Base-by-base conservation (phyloP, 2,888 invertebrate species). In the Quadroppia sp. region DNA sequence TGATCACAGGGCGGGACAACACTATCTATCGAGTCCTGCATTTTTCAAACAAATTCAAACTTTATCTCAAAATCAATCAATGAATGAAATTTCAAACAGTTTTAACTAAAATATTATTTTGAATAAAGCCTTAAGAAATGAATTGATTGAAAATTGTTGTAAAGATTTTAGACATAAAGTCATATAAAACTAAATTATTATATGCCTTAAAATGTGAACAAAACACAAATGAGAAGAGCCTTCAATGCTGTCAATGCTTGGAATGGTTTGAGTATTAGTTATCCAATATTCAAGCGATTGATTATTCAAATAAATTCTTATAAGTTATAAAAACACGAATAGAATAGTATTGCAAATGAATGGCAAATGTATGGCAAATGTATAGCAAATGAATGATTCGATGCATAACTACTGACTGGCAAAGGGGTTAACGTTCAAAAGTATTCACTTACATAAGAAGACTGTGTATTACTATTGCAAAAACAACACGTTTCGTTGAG, bases 391-490 rank as follows among this genome's bases (percentile, higher is more conserved):
- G 70, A 71, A 53, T 45, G 25, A 56, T 53, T 36, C n/a, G 72
- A 72, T 28, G 59, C 42, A 72, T 72, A 64, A 64, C 64, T n/a
- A 11, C 25, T 23, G 56, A 48, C 48, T 48, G 15, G 7, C 17
- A 48, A 17, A n/a, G 25, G 64, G 64, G 64, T 64, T 64, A 64
- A 64, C 64, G 64, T 64, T 64, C 64, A 64, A 64, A 64, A 64
- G 64, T 64, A 64, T 64, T 64, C 9, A 75, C 78, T 77, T 76
- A 78, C 78, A 74, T 75, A 77, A 50, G 76, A 76, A 56, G 77
- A 76, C 71, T 76, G 76, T 75, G 77, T 77, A 70, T 77, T 77
- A 25, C 76, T 75, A 74, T 75, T 75, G 75, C 79, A 64, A n/a
- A 64, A 64, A 64, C 20, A 64, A 64, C 64, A 64, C 64, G 64